Percentiles rank a stretch among this genome's conserved stretches.
Conservation (phyloP, 2,888 invertebrate genomes). For the Drosophila diplacantha region DNA sequence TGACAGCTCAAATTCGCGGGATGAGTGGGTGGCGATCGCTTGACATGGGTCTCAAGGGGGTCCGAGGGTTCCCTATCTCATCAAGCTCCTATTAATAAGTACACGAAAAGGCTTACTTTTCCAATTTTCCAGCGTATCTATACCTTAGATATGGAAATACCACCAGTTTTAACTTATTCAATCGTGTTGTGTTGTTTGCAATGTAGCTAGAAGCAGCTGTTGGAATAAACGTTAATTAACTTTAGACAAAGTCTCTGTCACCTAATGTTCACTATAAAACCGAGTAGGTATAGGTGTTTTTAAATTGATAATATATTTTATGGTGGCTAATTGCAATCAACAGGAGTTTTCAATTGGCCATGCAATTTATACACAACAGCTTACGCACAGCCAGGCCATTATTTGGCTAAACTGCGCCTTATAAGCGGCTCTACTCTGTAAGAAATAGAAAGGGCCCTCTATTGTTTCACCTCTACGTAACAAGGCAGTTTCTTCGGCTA, state of each 20-base stretch:
- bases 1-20: constrained; percentile 3
- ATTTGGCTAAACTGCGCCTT: neutral
- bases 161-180: neutral
- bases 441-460: constrained; percentile 7
- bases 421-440: neutral
- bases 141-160: neutral
- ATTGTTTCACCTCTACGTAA: constrained; percentile 10
- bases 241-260: neutral
- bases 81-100: neutral
- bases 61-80: neutral
- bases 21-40: constrained; percentile 4
- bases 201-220: no score
- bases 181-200: neutral
- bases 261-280: neutral
- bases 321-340: constrained; percentile 6
- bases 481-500: constrained; percentile 1
- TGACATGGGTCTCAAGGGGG: neutral
- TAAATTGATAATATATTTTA: neutral
- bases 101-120: neutral
- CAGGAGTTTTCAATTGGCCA: neutral
- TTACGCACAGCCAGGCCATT: constrained; percentile 9
- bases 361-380: neutral
- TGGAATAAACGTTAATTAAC: neutral
- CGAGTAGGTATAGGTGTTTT: constrained; percentile 1
- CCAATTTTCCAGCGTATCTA: neutral